Evolutionary conservation across 2,888 invertebrate genomes (phyloP), one percentile per base, ranked within the genome.

Genomic region (Caenorhabditis wallacei): DNA sequence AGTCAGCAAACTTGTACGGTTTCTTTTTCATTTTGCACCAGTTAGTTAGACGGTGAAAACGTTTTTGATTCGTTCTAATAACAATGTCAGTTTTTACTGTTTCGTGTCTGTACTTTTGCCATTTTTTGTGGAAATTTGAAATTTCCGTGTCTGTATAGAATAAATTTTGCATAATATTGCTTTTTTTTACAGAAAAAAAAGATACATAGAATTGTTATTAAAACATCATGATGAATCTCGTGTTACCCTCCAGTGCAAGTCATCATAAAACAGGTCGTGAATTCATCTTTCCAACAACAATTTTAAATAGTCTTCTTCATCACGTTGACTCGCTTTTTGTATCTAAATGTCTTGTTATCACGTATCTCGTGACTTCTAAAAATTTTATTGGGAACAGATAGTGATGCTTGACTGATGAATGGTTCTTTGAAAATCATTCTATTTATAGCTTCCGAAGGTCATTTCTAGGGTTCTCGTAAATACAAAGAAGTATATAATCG

Each of bases 1-100:
- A 61, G 68, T 75, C 68, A 66, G 75, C 75, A 75, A 66, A 59
- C 51, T 57, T 43, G 37, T 76, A 76, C 76, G 76, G 76, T 76
- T 68, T 1, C n/a, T n/a, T 48, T 57, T 37, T 53, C 46, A 37
- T 18, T 30, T 63, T 40, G 63, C 63, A 72, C 54, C 54, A 74
- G 66, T 63, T 35, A 16, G 16, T 24, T 10, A 10, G 18, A 66
- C 16, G 20, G 11, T 13, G 51, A 51, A 35, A 63, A 40, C 7
- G 1, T 20, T 11, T 40, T 37, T n/a, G n/a, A 57, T n/a, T 57
- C 26, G 10, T 37, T 57, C 4, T 26, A 57, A n/a, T n/a, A n/a
- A n/a, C n/a, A n/a, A n/a, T n/a, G n/a, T 13, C 30, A 13, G 7
- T 59, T 40, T 40, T 11, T 13, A 35, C 26, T 26, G 48, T 56